Base-by-base conservation (phyloP, 2,888 invertebrate species). In the Sialis fuliginosa region DNA sequence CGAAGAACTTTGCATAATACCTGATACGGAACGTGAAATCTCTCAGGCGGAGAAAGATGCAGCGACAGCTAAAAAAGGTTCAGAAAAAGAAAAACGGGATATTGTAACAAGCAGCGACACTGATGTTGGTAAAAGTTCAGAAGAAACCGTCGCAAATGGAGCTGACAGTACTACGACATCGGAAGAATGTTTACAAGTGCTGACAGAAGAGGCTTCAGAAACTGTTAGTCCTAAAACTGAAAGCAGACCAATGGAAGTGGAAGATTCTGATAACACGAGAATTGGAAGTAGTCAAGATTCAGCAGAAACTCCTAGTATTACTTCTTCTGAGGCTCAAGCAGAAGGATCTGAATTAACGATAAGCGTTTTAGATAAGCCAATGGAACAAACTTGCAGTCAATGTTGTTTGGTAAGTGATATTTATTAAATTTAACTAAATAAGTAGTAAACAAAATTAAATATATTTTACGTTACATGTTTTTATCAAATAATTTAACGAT, bases 31-130 rank as follows among this genome's bases (percentile, higher is more conserved):
- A 49, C 67, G 79, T 49, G 75, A 77, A 56, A 74, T 77, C 50
- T 75, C 78, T 0, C 78, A 79, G 54, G 79, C 75, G 1, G 80
- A 80, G 55, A 79, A 77, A 56, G 74, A 75, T 45, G 72, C 71
- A 48, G 77, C 76, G 13, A 55, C 58, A 33, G 35, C 42, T 5
- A 10, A 30, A 8, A 40, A 32, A 50, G 10, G 41, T 30, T 30
- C 30, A 3, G 44, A 40, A 39, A 54, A 46, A 45, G 48, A 6
- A 34, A 42, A 35, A 45, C 22, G 22, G 22, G 22, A 22, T 22
- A 4, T 22, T 22, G 22, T 22, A 22, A 22, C 22, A 22, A 22
- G 22, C 4, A 22, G 22, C 4, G 22, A 22, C 22, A 22, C 22
- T 22, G 22, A 22, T 22, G 22, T 22, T 2, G 22, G 22, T 4